A percentile compares a stretch with the other conserved stretches of the same genome.
phyloP scores from a whole-genome alignment of 2,888 invertebrate genomes.

The Melitaea athalia region DNA sequence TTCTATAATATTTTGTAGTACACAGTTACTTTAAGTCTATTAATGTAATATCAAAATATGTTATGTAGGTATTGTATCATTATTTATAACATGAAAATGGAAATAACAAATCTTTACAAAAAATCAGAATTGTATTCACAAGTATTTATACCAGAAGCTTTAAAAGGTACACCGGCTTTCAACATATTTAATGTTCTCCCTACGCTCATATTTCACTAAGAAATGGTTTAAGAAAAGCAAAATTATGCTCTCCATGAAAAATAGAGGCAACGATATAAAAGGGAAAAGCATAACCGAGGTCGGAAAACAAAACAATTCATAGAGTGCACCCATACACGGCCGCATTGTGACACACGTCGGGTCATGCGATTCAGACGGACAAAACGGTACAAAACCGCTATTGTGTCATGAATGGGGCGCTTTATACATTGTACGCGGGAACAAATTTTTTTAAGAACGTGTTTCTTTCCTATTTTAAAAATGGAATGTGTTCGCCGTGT shows the following conservation, averaged over 20 bases:
- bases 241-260: constrained; percentile 56
- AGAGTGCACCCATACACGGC: constrained; percentile 69
- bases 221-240: constrained; percentile 53
- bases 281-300: constrained; percentile 50
- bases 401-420: constrained; percentile 75
- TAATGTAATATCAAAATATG: not conserved
- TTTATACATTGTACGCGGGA: constrained; percentile 65
- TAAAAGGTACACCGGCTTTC: constrained; percentile 35
- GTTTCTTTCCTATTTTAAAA: constrained; percentile 63
- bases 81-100: not conserved
- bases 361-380: constrained; percentile 56
- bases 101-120: constrained; percentile 2
- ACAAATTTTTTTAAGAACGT: constrained; percentile 77
- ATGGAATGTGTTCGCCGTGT: constrained; percentile 66
- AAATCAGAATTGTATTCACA: constrained; percentile 12
- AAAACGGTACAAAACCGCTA: constrained; percentile 66
- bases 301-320: constrained; percentile 74
- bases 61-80: not conserved
- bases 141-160: constrained; percentile 21
- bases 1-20: too few relatives aligned
- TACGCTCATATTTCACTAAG: constrained; percentile 41
- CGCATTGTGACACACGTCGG: constrained; percentile 65
- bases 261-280: constrained; percentile 53
- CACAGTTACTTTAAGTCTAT: too few relatives aligned
- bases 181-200: constrained; percentile 39